phyloP scores from a whole-genome alignment of 2,113 vertebrate genomes.

The Cygnus buccinator region DNA sequence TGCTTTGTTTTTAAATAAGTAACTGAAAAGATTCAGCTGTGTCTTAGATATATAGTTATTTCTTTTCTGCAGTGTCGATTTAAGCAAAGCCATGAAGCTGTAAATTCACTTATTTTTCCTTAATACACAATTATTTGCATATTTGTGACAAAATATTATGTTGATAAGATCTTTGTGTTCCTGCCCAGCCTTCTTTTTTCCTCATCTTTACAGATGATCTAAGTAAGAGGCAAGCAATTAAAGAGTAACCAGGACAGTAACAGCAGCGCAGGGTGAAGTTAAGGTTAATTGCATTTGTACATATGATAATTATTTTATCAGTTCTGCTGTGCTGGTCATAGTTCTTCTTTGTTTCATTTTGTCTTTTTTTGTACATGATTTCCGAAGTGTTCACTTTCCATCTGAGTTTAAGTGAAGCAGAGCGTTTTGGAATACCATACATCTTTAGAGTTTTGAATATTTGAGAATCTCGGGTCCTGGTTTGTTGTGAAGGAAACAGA shows the following conservation, averaged over 20 bases:
- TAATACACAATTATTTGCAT: neutral
- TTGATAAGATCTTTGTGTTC: neutral
- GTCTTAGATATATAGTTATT: neutral
- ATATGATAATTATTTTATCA: neutral
- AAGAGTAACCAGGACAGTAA: neutral
- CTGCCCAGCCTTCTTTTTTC: neutral
- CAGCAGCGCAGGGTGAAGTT: neutral
- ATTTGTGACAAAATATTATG: neutral
- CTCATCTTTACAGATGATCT: neutral
- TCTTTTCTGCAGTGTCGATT: neutral
- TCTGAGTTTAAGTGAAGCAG: neutral
- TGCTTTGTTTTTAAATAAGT: neutral
- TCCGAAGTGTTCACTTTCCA: neutral
- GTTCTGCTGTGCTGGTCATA: neutral
- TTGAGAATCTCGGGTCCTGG: neutral
- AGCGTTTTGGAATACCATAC: neutral
- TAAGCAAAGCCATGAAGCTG: neutral
- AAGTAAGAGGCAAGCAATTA: neutral
- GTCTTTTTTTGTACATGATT: neutral
- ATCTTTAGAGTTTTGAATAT: neutral
- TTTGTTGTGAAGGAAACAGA: neutral
- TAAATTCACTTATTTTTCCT: neutral
- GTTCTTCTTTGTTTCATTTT: neutral
- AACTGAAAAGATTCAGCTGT: neutral
- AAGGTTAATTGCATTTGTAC: constrained; percentile 11